A percentile compares a stretch with the other conserved stretches of the same genome.
Evolutionary conservation across 2,888 invertebrate genomes (phyloP).

Genomic region (Harpagoxenus sublaevis): DNA sequence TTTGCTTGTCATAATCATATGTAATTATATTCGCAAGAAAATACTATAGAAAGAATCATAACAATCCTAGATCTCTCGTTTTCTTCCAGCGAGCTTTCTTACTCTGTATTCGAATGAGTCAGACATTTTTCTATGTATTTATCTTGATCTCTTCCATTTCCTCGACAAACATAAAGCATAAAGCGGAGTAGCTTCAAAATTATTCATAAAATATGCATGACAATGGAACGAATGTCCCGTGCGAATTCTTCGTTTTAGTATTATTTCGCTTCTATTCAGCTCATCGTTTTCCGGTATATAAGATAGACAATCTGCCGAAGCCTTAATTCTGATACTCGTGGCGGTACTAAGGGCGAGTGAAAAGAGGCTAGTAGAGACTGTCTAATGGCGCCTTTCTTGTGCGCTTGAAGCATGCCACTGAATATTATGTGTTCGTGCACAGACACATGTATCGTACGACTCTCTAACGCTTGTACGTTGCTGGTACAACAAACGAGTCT

Average conservation of each 20-base stretch:
- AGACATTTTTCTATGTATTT: constrained; percentile 30
- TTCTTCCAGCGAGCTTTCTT: background rate
- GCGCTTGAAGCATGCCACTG: background rate
- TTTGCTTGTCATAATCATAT: background rate
- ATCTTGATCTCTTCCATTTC: constrained; percentile 46
- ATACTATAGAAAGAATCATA: background rate
- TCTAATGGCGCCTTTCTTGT: constrained; percentile 38
- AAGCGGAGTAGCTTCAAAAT: constrained; percentile 12
- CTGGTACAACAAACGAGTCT: constrained; percentile 67
- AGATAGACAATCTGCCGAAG: constrained; percentile 33
- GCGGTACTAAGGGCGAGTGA: background rate
- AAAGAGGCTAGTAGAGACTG: constrained; percentile 3
- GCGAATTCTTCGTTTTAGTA: constrained; percentile 7
- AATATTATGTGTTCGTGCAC: constrained; percentile 31
- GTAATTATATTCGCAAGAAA: background rate
- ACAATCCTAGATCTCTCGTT: background rate
- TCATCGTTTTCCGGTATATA: constrained; percentile 25
- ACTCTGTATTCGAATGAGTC: background rate
- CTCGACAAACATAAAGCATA: constrained; percentile 12
- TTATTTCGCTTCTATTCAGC: constrained; percentile 22
- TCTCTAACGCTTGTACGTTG: constrained; percentile 55
- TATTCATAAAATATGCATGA: constrained; percentile 46
- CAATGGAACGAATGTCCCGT: constrained; percentile 20
- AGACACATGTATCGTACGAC: background rate
- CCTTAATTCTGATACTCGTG: constrained; percentile 21